Percentiles rank a stretch among this genome's conserved stretches.
Evolutionary conservation across 2,113 vertebrate genomes (phyloP).

Genomic region (Pomatostomus ruficeps): DNA sequence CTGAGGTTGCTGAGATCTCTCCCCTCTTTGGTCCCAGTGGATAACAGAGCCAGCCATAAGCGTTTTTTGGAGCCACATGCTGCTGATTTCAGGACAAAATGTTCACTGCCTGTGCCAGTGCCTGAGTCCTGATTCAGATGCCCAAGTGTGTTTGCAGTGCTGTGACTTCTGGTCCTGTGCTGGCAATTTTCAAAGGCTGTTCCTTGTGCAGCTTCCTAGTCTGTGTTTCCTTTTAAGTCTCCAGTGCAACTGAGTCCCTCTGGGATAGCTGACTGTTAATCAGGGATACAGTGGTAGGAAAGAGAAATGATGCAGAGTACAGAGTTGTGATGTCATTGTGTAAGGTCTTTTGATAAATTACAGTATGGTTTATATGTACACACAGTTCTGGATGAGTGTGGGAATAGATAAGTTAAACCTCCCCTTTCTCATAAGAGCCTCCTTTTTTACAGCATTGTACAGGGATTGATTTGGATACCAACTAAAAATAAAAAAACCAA

Average conservation of each 20-base stretch:
- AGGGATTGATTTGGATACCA: not conserved
- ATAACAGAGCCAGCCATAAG: not conserved
- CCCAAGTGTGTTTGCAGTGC: rapidly evolving
- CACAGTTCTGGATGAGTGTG: not conserved
- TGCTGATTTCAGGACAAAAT: not conserved
- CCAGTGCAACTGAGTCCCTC: not conserved
- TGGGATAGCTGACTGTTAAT: not conserved
- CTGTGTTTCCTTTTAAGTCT: not conserved
- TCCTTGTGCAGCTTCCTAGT: rapidly evolving
- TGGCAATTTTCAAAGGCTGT: rapidly evolving
- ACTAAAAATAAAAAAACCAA: not conserved
- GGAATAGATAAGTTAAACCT: not conserved
- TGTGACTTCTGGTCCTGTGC: not conserved
- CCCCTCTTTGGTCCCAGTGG: rapidly evolving
- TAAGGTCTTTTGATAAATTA: not conserved
- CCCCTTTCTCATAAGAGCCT: not conserved
- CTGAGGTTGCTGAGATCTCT: rapidly evolving
- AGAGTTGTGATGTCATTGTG: not conserved
- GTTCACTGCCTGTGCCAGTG: not conserved
- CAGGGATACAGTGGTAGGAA: not conserved
- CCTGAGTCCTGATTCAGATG: not conserved
- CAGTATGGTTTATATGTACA: not conserved
- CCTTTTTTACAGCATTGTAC: not conserved
- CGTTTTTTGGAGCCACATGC: rapidly evolving
- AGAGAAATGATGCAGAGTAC: not conserved